phyloP scores from a whole-genome alignment of 2,888 invertebrate species.

The Anoncus sp. region DNA sequence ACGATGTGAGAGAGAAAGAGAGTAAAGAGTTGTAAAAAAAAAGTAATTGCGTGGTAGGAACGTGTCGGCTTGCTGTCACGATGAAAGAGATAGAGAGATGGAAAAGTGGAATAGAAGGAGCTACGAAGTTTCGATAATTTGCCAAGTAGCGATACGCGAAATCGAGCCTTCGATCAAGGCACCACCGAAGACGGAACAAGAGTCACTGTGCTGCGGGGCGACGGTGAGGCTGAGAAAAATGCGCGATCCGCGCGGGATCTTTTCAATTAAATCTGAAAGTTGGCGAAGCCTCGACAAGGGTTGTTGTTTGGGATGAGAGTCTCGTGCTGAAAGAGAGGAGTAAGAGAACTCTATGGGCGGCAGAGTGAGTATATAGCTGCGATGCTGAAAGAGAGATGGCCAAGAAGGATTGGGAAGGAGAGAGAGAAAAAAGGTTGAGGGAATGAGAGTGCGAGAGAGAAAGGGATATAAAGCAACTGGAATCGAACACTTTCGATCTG shows the following conservation, averaged over 20 bases:
- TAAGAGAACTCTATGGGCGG: constrained; percentile 31
- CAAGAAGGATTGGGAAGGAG: constrained; percentile 32
- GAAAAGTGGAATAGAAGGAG: constrained; percentile 58
- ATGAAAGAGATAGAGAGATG: constrained; percentile 9
- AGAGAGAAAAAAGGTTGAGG: constrained; percentile 34
- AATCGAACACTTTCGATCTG: constrained; percentile 39
- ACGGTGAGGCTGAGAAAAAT: constrained; percentile 9
- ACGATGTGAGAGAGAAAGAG: constrained; percentile 1
- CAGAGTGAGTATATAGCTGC: constrained; percentile 1
- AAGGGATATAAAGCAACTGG: constrained; percentile 58
- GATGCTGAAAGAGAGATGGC: constrained; percentile 28
- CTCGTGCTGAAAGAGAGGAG: constrained; percentile 23
- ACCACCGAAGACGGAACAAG: constrained; percentile 30
- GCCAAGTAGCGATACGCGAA: constrained; percentile 64
- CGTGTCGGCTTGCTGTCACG: too few species aligned
- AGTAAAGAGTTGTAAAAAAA: constrained; percentile 10
- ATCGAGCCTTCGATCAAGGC: constrained; percentile 64
- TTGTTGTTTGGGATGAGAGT: constrained; percentile 39
- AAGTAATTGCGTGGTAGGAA: too few species aligned
- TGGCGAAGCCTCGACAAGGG: constrained; percentile 51
- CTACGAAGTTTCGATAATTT: constrained; percentile 41
- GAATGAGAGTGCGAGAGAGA: constrained; percentile 34
- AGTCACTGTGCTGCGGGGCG: background rate
- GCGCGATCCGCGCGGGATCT: constrained; percentile 52
- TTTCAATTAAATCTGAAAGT: constrained; percentile 78